Evolutionary conservation across 2,797 vertebrate genomes (phyloP).

Genomic region (Sciaenops ocellatus): DNA sequence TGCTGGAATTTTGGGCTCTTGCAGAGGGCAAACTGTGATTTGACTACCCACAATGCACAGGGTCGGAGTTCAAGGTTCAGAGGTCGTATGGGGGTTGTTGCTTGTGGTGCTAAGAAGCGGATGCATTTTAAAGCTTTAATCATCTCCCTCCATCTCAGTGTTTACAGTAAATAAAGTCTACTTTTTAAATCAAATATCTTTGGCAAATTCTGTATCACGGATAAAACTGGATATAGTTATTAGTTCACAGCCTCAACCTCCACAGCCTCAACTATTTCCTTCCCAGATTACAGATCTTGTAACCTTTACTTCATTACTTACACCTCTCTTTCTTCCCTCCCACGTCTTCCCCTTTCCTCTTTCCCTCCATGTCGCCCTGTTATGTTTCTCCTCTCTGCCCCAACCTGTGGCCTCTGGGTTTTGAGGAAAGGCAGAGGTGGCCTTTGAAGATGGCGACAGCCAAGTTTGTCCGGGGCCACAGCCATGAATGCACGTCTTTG

Average conservation of each 20-base stretch:
- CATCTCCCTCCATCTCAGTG: neutral
- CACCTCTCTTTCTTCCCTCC: conserved; percentile 45
- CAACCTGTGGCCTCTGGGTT: conserved; percentile 80
- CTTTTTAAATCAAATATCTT: neutral
- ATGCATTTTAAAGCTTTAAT: conserved; percentile 53
- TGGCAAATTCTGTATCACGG: neutral
- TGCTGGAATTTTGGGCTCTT: conserved; percentile 70
- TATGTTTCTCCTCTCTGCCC: conserved; percentile 74
- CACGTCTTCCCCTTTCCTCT: conserved; percentile 49
- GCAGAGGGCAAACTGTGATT: conserved; percentile 67
- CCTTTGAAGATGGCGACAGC: conserved; percentile 83
- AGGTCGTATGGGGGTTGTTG: conserved; percentile 54
- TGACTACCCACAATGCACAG: conserved; percentile 65
- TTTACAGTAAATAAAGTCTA: conserved; percentile 39
- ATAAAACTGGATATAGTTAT: conserved; percentile 21
- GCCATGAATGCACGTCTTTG: conserved; percentile 83
- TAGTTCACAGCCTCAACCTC: conserved; percentile 9
- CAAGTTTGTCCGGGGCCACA: conserved; percentile 76
- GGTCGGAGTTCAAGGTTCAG: conserved; percentile 73
- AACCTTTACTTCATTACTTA: conserved; percentile 70
- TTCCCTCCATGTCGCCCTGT: conserved; percentile 60
- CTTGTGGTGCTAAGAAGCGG: conserved; percentile 26
- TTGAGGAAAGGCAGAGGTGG: conserved; percentile 84
- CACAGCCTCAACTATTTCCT: conserved; percentile 63
- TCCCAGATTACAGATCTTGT: conserved; percentile 70